Conservation (phyloP, 2,888 invertebrate species). For the Callimorpha dominula region DNA sequence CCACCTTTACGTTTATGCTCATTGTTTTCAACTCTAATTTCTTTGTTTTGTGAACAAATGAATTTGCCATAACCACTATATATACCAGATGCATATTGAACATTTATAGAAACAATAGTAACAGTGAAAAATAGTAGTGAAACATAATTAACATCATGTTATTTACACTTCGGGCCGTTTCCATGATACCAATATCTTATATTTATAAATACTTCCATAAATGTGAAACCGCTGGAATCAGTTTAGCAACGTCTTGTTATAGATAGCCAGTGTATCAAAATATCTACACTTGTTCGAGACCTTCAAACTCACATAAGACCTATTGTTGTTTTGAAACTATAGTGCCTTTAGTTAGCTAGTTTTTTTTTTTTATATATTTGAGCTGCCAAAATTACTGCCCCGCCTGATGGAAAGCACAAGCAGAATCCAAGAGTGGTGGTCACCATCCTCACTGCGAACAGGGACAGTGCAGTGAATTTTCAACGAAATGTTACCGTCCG, state of each 20-base stretch:
- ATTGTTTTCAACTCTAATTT: neutral
- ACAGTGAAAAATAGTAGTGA: neutral
- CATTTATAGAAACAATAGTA: constrained; percentile 1
- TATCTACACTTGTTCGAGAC: neutral
- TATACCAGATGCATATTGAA: constrained; percentile 3
- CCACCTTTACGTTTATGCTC: neutral
- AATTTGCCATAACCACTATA: constrained; percentile 30
- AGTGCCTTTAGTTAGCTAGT: too few species aligned
- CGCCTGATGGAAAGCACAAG: too few species aligned
- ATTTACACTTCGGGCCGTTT: neutral
- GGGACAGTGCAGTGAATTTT: too few species aligned
- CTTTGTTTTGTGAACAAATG: constrained; percentile 15
- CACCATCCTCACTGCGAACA: too few species aligned
- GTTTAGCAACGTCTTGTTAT: neutral
- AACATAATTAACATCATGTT: constrained; percentile 37
- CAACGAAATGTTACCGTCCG: too few species aligned
- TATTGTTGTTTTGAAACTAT: neutral
- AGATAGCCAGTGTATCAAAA: too few species aligned
- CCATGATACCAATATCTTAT: neutral
- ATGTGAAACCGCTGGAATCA: neutral
- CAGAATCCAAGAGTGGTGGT: too few species aligned
- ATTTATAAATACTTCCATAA: neutral
- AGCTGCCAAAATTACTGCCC: too few species aligned
- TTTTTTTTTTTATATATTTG: too few species aligned
- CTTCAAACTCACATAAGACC: neutral